phyloP scores from a whole-genome alignment of 2,113 vertebrate genomes.

The Daboia siamensis region DNA sequence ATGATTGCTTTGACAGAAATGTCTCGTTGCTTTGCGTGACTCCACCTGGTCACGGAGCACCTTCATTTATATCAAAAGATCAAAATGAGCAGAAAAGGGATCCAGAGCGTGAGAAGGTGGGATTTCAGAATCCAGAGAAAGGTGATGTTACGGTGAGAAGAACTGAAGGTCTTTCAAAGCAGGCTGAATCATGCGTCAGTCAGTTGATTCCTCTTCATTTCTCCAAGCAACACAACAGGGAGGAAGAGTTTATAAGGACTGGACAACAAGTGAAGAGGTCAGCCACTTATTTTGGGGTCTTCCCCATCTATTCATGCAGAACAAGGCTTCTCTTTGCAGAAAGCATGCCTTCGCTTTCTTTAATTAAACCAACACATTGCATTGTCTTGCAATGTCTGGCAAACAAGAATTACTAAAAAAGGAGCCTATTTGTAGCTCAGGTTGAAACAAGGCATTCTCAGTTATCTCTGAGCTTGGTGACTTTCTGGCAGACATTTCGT shows the following conservation, averaged over 20 bases:
- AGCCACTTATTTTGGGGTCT: conserved; percentile 28
- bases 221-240: conserved; percentile 60
- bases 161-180: conserved; percentile 63
- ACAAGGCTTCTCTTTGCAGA: background rate
- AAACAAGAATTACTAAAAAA: background rate
- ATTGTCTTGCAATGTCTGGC: too few species aligned
- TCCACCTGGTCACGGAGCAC: conserved; percentile 61
- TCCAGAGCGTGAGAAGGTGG: conserved; percentile 53
- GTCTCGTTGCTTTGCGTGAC: conserved; percentile 63
- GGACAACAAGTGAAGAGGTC: conserved; percentile 64
- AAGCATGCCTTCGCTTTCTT: background rate
- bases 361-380: background rate
- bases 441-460: too few species aligned
- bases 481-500: too few species aligned
- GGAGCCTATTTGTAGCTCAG: too few species aligned
- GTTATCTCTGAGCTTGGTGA: too few species aligned
- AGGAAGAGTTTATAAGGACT: conserved; percentile 50
- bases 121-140: conserved; percentile 60
- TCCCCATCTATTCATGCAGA: background rate
- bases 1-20: conserved; percentile 65
- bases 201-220: conserved; percentile 74
- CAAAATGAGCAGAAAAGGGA: conserved; percentile 40
- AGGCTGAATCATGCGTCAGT: conserved; percentile 49
- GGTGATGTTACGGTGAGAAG: conserved; percentile 67
- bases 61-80: conserved; percentile 59